These are phyloP conservation scores for Therioaphis trifolii DNA, from an alignment of 2,888 invertebrate species.

Conservation along the genomic window DNA sequence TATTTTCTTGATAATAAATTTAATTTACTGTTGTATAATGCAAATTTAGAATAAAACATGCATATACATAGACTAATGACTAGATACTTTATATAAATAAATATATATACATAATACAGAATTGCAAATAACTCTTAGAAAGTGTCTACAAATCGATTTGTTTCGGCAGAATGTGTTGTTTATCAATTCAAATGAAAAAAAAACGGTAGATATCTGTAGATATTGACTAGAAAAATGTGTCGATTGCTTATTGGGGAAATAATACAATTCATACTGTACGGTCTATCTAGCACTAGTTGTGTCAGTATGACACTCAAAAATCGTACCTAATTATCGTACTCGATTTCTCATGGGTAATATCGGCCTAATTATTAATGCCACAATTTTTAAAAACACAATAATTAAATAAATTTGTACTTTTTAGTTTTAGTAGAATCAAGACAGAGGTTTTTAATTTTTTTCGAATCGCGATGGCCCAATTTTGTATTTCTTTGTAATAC, in stretches of 20 bases:
- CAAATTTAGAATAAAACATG: not conserved
- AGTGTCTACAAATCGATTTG: constrained; percentile 61
- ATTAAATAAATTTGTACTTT: not conserved
- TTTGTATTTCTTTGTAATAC: too few relatives aligned
- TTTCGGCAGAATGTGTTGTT: constrained; percentile 58
- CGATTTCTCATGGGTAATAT: constrained; percentile 4
- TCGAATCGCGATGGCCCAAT: too few relatives aligned
- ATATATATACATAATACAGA: not conserved
- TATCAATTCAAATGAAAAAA: constrained; percentile 44
- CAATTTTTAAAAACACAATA: not conserved
- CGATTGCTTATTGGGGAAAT: not conserved
- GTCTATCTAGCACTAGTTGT: constrained; percentile 50
- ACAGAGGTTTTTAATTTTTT: too few relatives aligned
- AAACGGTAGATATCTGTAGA: constrained; percentile 44
- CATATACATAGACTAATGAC: not conserved
- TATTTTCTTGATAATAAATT: constrained; percentile 51
- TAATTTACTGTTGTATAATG: constrained; percentile 41
- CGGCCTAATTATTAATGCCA: not conserved
- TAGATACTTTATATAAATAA: too few relatives aligned
- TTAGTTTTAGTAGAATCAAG: too few relatives aligned
- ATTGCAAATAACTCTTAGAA: constrained; percentile 59
- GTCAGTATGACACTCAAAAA: constrained; percentile 51
- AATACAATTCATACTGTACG: constrained; percentile 39
- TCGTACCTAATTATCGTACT: constrained; percentile 38
- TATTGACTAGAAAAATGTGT: constrained; percentile 40